Conservation (phyloP, 2,888 invertebrate genomes). For the Campopleginae sp. region DNA sequence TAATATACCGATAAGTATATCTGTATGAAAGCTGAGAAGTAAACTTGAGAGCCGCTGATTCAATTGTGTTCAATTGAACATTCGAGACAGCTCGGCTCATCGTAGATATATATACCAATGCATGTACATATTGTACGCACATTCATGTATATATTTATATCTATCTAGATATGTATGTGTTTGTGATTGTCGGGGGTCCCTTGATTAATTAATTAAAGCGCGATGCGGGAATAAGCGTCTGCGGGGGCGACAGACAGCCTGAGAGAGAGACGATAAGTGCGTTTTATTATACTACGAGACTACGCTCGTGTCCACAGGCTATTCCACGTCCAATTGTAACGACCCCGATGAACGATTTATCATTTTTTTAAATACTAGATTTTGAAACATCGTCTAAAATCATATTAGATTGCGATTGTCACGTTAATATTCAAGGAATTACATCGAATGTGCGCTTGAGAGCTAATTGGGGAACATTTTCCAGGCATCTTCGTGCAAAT, state of each 20-base stretch:
- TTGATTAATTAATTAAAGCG: slow-evolving; percentile 67
- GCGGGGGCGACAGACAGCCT: slow-evolving; percentile 43
- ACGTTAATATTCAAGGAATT: too few relatives aligned
- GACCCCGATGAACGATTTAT: neutral
- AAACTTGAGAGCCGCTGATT: slow-evolving; percentile 41
- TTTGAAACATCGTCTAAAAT: too few relatives aligned
- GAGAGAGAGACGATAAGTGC: slow-evolving; percentile 53
- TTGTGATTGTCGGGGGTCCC: slow-evolving; percentile 36
- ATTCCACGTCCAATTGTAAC: neutral
- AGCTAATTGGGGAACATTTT: too few relatives aligned
- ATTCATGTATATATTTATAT: neutral
- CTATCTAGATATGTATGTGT: neutral
- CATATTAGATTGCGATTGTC: too few relatives aligned
- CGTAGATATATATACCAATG: slow-evolving; percentile 27
- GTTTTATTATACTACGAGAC: slow-evolving; percentile 31
- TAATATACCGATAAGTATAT: neutral
- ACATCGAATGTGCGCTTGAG: too few relatives aligned
- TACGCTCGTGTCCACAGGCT: neutral
- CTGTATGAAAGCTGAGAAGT: neutral
- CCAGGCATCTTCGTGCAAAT: too few relatives aligned
- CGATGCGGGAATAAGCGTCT: slow-evolving; percentile 56
- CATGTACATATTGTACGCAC: slow-evolving; percentile 5
- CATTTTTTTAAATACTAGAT: neutral
- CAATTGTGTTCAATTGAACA: slow-evolving; percentile 56
- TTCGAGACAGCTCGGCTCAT: slow-evolving; percentile 45